Percentiles rank a stretch among this genome's conserved stretches.
phyloP scores from a whole-genome alignment of 2,888 invertebrate species.

The Lacanobia oleracea region DNA sequence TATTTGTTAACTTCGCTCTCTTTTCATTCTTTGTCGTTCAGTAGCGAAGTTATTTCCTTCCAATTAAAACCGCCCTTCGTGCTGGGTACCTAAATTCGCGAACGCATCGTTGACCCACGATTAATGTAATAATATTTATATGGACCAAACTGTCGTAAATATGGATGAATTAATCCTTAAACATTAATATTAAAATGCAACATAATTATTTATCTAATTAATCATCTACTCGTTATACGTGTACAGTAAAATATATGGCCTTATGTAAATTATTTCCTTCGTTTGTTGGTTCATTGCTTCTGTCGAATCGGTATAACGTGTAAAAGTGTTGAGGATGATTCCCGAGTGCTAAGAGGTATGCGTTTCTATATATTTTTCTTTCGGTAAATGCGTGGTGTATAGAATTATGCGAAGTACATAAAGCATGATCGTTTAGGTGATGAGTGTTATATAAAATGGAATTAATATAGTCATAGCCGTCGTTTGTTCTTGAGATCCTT shows the following conservation, averaged over 20 bases:
- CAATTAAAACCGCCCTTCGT: conserved; percentile 7
- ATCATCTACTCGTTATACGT: conserved; percentile 89
- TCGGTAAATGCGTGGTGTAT: conserved; percentile 81
- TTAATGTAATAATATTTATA: conserved; percentile 89
- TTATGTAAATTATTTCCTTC: conserved; percentile 89
- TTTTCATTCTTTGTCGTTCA: conserved; percentile 47
- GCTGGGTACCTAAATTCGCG: conserved; percentile 82
- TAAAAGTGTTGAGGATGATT: conserved; percentile 77
- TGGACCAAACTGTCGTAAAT: conserved; percentile 90
- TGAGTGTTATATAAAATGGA: conserved; percentile 84
- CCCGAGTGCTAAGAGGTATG: conserved; percentile 68
- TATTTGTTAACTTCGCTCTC: conserved; percentile 49
- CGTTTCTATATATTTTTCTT: conserved; percentile 67
- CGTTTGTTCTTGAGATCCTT: conserved; percentile 73
- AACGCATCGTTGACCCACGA: conserved; percentile 79
- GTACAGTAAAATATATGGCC: conserved; percentile 90
- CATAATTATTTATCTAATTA: conserved; percentile 87
- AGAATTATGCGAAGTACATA: conserved; percentile 78
- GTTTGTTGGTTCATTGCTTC: conserved; percentile 85
- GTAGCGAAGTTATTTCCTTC: conserved; percentile 42
- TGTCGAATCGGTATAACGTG: conserved; percentile 78
- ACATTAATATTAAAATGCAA: conserved; percentile 86
- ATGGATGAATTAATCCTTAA: conserved; percentile 88
- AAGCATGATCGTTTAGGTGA: conserved; percentile 83
- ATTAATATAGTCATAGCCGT: conserved; percentile 82